Conservation (phyloP, 2,113 vertebrate genomes). For the Mobula hypostoma region DNA sequence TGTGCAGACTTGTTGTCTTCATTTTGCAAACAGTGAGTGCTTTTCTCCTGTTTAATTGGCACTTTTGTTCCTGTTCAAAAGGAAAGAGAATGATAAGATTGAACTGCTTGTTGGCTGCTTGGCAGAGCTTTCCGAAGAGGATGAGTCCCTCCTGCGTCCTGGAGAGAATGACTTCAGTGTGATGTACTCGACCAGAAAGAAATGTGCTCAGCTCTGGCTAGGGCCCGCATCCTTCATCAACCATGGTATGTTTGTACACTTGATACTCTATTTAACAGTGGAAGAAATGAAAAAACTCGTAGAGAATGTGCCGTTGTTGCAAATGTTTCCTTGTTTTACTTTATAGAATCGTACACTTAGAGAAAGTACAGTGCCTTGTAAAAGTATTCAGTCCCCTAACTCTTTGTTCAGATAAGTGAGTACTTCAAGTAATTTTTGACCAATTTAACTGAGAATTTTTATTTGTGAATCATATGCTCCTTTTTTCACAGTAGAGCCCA, state of each 20-base stretch:
- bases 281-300: background rate
- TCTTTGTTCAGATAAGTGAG: no score
- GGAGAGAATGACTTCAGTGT: slow-evolving; percentile 89
- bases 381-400: no score
- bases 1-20: background rate
- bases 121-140: slow-evolving; percentile 71
- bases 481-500: no score
- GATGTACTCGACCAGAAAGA: slow-evolving; percentile 87
- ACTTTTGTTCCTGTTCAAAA: slow-evolving; percentile 42
- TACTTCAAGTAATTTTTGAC: no score
- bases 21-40: background rate
- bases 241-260: slow-evolving; percentile 60
- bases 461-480: no score
- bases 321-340: background rate
- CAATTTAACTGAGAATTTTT: no score
- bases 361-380: background rate
- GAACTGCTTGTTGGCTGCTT: slow-evolving; percentile 81
- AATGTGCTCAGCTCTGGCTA: slow-evolving; percentile 81
- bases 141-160: slow-evolving; percentile 68
- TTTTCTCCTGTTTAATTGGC: background rate
- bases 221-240: slow-evolving; percentile 88
- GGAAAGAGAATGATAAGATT: slow-evolving; percentile 71
- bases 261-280: background rate
- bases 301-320: background rate
- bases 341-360: background rate